Base-by-base conservation (phyloP, 2,888 invertebrate genomes). In the Drosophila mettleri region DNA sequence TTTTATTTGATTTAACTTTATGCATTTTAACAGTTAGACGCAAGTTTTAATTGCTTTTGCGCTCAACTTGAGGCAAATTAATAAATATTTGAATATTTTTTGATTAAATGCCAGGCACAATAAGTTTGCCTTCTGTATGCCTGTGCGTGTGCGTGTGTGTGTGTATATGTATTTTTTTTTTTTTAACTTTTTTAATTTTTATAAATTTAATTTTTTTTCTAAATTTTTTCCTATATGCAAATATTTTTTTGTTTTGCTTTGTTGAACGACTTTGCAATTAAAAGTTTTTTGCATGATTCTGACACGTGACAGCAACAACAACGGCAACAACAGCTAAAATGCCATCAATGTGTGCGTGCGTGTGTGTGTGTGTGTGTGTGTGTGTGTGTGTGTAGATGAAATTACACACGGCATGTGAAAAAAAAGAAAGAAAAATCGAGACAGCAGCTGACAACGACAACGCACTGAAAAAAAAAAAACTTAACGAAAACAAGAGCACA, bases 191-290 rank as follows among this genome's bases (percentile, higher is more conserved):
- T 54, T 45, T 16, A 36, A 60, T 46, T 51, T 60, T 36, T 60
- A 33, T 16, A 29, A 16, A 24, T 9, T 43, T 43, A 14, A 27
- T 38, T 29, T 34, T 41, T 41, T 31, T 33, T 59, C 48, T 24
- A 27, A 29, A 43, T 31, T 55, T 52, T 52, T 59, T 29, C 22
- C 33, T 20, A 49, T 34, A 49, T 49, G 33, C 22, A 49, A 33
- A n/a, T n/a, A n/a, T n/a, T 9, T 6, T 52, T n/a, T 24, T 54
- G 29, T 22, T 64, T 48, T 67, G 38, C 54, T 65, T 62, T 66
- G 77, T 57, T 55, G 48, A 64, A 27, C 58, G 77, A 69, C 64
- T 78, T 78, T 78, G 80, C 78, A 78, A 78, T 78, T 78, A 78
- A 78, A 78, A 80, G 66, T 76, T 78, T 78, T 60, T 60, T 59